Conservation (phyloP, 2,888 invertebrate genomes). For the Thymelicus lineola region DNA sequence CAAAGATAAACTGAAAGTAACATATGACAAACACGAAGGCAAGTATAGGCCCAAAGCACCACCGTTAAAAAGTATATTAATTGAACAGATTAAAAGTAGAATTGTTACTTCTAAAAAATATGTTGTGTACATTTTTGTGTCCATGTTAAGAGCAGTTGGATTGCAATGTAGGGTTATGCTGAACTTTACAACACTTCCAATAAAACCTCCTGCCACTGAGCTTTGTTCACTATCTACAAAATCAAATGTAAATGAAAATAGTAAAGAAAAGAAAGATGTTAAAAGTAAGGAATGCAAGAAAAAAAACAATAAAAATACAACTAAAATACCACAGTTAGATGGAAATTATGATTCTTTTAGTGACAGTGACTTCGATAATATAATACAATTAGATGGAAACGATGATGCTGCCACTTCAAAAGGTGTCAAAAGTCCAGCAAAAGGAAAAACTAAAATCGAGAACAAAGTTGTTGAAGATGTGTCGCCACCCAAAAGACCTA, state of each 20-base stretch:
- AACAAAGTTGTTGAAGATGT: conserved; percentile 54
- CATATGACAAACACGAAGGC: conserved; percentile 83
- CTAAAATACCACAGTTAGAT: conserved; percentile 82
- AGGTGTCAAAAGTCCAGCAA: conserved; percentile 46
- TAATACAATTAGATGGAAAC: conserved; percentile 69
- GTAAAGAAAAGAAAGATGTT: conserved; percentile 37
- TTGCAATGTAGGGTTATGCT: conserved; percentile 92
- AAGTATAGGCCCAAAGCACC: conserved; percentile 77
- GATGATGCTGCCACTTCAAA: conserved; percentile 56
- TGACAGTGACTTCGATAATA: conserved; percentile 55
- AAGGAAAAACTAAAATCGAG: conserved; percentile 52
- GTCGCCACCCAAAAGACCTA: conserved; percentile 63
- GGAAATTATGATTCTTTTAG: conserved; percentile 74
- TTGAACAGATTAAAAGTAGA: conserved; percentile 86
- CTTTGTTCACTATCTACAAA: conserved; percentile 86
- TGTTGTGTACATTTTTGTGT: conserved; percentile 90
- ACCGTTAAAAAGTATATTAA: conserved; percentile 75
- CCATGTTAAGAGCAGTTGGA: conserved; percentile 91
- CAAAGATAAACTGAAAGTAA: conserved; percentile 85
- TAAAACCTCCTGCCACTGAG: conserved; percentile 88
- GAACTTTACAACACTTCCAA: conserved; percentile 91
- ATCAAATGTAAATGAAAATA: conserved; percentile 53
- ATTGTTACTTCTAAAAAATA: conserved; percentile 88
- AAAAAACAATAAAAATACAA: conserved; percentile 44
- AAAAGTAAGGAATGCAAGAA: conserved; percentile 46